A percentile compares a stretch with the other conserved stretches of the same genome.
These are phyloP conservation scores for Ennomos fuscantarius DNA, from an alignment of 2,888 invertebrate genomes.

Conservation along the genomic window DNA sequence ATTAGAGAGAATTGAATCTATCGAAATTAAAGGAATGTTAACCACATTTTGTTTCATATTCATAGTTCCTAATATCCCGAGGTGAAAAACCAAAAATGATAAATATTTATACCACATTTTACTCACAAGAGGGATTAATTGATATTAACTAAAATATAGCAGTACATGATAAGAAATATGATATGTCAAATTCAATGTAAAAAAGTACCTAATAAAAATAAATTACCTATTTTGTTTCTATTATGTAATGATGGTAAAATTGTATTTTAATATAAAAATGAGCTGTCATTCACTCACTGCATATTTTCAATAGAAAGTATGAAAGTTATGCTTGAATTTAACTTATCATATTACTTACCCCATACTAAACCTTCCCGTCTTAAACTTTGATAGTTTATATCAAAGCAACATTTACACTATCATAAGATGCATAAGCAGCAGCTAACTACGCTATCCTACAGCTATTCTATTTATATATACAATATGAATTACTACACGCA, in stretches of 20 bases:
- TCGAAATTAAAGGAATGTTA: constrained; percentile 36
- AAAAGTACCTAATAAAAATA: too few species aligned
- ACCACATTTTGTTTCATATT: constrained; percentile 29
- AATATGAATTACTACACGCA: constrained; percentile 55
- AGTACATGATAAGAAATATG: constrained; percentile 11
- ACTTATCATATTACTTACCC: constrained; percentile 5
- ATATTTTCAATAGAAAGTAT: too few species aligned
- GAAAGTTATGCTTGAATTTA: neutral
- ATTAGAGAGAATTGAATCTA: constrained; percentile 14
- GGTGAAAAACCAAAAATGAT: constrained; percentile 7
- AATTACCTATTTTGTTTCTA: too few species aligned
- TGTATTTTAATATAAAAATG: too few species aligned
- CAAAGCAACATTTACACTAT: constrained; percentile 52
- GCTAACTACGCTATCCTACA: constrained; percentile 33
- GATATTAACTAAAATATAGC: constrained; percentile 5
- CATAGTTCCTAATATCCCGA: neutral
- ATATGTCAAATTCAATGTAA: neutral
- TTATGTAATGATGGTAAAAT: too few species aligned
- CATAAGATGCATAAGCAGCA: constrained; percentile 36
- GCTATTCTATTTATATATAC: constrained; percentile 47
- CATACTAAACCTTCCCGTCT: constrained; percentile 9
- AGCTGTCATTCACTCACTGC: too few species aligned
- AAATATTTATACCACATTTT: neutral
- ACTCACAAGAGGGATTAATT: neutral
- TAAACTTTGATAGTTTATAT: constrained; percentile 18